Base-by-base conservation (phyloP, 1,140 invertebrate genomes). In the Leptonema lineaticorne region DNA sequence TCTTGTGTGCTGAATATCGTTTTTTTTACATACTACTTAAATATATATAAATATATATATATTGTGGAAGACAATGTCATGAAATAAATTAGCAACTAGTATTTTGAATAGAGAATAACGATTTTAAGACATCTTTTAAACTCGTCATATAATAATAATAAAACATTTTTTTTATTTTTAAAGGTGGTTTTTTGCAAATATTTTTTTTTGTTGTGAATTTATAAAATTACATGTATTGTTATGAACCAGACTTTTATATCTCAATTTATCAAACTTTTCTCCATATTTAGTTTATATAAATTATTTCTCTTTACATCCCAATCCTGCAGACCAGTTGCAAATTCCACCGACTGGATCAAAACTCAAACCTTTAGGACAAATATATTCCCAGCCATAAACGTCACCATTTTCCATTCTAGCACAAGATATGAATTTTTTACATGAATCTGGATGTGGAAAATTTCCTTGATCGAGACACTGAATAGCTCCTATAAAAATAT, bases 321-420 rank as follows among this genome's bases (percentile, higher is more conserved):
- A 79, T 2, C 88, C 90, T 3, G 89, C 87, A 0, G 90, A 89
- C 92, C 92, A 94, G 77, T 94, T 94, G 75, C 93, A 95, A 70
- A 94, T 94, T 20, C 92, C 92, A 16, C 92, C 92, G 3, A 94
- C 87, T 0, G 92, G 92, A 78, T 95, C 93, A 76, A 93, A 95
- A 63, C 90, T 90, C 0, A 95, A 79, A 24, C 89, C 89, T 64
- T 88, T 87, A 0, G 93, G 92, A 76, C 93, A 95, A 0, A 91
- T 91, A 78, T 94, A 94, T 69, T 93, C 92, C 86, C 91, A 94
- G 1, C 91, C 92, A 0, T 92, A 78, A 0, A 93, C 84, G 20
- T 85, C 82, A 29, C 88, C 88, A 73, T 87, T 89, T 53, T 92
- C 90, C 81, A 92, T 91, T 76, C 87, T 87, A 0, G 92, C 90